A percentile compares a stretch with the other conserved stretches of the same genome.
phyloP scores from a whole-genome alignment of 2,113 vertebrate genomes.

The Agapornis roseicollis region DNA sequence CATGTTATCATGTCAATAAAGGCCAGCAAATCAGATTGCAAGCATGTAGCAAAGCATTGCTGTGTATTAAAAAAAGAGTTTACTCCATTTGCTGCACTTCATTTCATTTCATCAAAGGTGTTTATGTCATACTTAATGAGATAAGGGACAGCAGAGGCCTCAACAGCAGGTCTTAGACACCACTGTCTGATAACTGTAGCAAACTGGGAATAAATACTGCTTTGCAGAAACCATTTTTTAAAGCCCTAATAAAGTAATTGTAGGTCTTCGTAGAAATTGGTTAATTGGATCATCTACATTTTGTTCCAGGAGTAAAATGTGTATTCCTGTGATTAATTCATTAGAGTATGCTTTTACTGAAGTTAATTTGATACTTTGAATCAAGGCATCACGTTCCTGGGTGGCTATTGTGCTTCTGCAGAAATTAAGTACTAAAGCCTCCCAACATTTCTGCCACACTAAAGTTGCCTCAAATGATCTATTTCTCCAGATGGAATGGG shows the following conservation, averaged over 20 bases:
- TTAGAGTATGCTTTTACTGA: slow-evolving; percentile 15
- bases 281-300: slow-evolving; percentile 28
- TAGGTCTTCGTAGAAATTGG: slow-evolving; percentile 18
- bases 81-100: slow-evolving; percentile 44
- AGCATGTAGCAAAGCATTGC: slow-evolving; percentile 36
- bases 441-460: neutral
- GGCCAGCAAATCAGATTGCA: slow-evolving; percentile 60
- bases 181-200: slow-evolving; percentile 49
- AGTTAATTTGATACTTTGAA: slow-evolving; percentile 50
- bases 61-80: neutral
- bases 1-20: slow-evolving; percentile 64
- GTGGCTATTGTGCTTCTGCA: neutral
- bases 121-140: slow-evolving; percentile 69
- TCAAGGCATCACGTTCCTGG: neutral
- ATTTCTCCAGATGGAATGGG: neutral
- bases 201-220: slow-evolving; percentile 48
- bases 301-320: slow-evolving; percentile 2
- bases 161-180: slow-evolving; percentile 19
- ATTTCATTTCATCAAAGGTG: slow-evolving; percentile 73
- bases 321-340: slow-evolving; percentile 12
- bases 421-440: neutral
- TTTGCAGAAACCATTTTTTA: slow-evolving; percentile 43
- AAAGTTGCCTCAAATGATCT: neutral
- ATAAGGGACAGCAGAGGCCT: slow-evolving; percentile 49
- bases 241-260: slow-evolving; percentile 31